These are phyloP conservation scores for Acronicta leporina DNA, from an alignment of 2,888 invertebrate species.

Conservation along the genomic window DNA sequence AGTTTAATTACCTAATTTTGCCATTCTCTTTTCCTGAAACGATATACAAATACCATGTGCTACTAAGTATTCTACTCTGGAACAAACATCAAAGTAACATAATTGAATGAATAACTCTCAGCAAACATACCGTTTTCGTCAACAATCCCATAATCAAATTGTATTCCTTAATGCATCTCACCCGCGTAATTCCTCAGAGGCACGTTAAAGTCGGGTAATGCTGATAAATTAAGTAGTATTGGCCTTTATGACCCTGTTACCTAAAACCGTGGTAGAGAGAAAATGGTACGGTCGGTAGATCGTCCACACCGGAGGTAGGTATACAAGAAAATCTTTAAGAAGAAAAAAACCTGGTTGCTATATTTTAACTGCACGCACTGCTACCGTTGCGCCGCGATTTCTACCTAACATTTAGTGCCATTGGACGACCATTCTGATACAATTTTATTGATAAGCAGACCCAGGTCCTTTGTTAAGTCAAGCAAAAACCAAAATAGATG, in stretches of 20 bases:
- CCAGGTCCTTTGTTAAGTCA: too few relatives aligned
- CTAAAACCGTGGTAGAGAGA: not conserved
- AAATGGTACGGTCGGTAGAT: not conserved
- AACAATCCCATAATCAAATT: slow-evolving; percentile 15
- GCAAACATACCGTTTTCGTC: not conserved
- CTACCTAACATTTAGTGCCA: too few relatives aligned
- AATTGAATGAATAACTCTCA: slow-evolving; percentile 1
- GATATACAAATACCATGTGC: not conserved
- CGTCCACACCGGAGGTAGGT: too few relatives aligned
- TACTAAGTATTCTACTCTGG: not conserved
- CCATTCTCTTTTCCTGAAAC: not conserved
- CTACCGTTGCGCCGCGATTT: too few relatives aligned
- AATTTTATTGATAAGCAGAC: too few relatives aligned
- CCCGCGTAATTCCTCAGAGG: slow-evolving; percentile 4
- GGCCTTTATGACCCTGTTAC: not conserved
- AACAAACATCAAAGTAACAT: not conserved
- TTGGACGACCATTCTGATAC: too few relatives aligned
- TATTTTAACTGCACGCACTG: too few relatives aligned
- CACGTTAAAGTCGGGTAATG: not conserved
- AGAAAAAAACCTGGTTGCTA: too few relatives aligned
- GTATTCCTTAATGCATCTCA: slow-evolving; percentile 2
- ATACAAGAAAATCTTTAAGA: too few relatives aligned
- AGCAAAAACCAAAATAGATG: too few relatives aligned
- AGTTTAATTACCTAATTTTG: too few relatives aligned
- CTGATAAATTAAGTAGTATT: slow-evolving; percentile 18